A percentile compares a stretch with the other conserved stretches of the same genome.
Evolutionary conservation across 2,797 vertebrate species (phyloP).

Genomic region (Lepidocolaptes lacrymiger): DNA sequence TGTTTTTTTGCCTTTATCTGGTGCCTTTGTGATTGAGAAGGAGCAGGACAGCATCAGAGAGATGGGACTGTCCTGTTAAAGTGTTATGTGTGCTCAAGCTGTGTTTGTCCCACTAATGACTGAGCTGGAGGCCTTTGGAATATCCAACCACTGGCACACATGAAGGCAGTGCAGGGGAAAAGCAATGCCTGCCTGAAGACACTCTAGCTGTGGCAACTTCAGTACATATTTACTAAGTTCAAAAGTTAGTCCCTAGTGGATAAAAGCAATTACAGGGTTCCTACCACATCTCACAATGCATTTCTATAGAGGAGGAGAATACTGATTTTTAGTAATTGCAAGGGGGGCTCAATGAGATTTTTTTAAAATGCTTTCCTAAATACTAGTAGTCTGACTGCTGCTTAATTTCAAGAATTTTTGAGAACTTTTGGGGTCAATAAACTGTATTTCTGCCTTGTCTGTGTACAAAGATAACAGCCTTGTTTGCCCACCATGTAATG

Average conservation of each 20-base stretch:
- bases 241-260: neutral
- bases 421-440: neutral
- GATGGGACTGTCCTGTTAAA: neutral
- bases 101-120: neutral
- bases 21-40: neutral
- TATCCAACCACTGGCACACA: neutral
- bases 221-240: neutral
- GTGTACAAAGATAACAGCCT: neutral
- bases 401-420: neutral
- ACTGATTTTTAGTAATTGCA: neutral
- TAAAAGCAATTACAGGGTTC: slow-evolving; percentile 7
- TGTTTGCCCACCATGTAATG: neutral
- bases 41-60: neutral
- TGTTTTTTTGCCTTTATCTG: neutral
- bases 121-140: neutral
- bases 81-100: neutral
- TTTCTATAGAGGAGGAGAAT: neutral
- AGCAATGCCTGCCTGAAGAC: neutral
- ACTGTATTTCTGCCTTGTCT: neutral
- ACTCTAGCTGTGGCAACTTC: neutral
- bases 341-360: neutral
- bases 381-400: neutral
- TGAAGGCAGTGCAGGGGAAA: neutral
- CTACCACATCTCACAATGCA: neutral
- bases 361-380: neutral